These are phyloP conservation scores for Minunthozetes semirufus DNA, from an alignment of 2,888 invertebrate genomes.

Conservation along the genomic window DNA sequence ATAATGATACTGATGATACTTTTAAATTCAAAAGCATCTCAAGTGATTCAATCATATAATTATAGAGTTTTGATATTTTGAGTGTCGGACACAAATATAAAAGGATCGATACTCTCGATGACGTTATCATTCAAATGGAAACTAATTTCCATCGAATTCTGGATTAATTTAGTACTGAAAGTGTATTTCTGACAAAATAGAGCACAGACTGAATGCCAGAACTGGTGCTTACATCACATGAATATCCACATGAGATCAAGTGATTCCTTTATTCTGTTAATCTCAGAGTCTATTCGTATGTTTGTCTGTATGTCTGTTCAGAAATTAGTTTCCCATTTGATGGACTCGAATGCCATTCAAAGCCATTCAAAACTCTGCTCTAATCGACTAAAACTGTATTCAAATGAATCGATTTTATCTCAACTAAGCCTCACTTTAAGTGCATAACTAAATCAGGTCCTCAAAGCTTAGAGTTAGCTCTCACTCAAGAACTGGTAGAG, in stretches of 20 bases:
- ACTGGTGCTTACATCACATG: neutral
- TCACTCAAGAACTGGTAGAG: neutral
- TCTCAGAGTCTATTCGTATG: neutral
- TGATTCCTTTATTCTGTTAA: neutral
- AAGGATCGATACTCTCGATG: too few species aligned
- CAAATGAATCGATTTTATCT: slow-evolving; percentile 20
- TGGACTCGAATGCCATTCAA: neutral
- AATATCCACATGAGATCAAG: neutral
- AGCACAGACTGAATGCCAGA: neutral
- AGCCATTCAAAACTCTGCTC: neutral
- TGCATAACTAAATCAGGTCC: neutral
- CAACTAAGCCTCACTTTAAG: neutral
- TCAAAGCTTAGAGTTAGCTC: neutral
- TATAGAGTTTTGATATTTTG: too few species aligned
- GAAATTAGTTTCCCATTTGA: slow-evolving; percentile 16
- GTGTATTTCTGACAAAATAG: neutral
- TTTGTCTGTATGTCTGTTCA: neutral
- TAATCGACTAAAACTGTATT: slow-evolving; percentile 10
- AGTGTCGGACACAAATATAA: too few species aligned
- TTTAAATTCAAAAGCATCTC: too few species aligned
- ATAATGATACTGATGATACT: too few species aligned
- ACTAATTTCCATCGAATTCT: neutral
- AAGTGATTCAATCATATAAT: too few species aligned
- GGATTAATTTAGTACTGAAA: neutral
- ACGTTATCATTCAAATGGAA: neutral